phyloP scores from a whole-genome alignment of 2,888 invertebrate genomes.

The Chirona hameri region DNA sequence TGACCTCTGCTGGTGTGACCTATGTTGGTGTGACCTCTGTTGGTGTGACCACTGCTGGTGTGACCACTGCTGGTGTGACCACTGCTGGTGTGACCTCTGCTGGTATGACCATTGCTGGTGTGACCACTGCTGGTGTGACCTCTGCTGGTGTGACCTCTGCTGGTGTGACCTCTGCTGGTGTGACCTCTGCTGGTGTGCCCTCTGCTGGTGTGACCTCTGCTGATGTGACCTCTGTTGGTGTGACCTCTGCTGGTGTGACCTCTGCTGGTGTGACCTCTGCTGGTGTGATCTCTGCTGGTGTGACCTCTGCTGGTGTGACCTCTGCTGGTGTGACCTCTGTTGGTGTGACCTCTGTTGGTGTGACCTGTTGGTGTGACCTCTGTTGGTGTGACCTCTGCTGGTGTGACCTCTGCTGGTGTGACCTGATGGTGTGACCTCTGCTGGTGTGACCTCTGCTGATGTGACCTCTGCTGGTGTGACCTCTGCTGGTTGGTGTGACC shows the following conservation, averaged over 20 bases:
- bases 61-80: too few species aligned
- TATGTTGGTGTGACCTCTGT: background rate
- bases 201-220: background rate
- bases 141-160: background rate
- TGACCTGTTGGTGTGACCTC: background rate
- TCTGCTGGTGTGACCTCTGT: background rate
- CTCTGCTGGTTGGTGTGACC: background rate
- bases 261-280: too few species aligned
- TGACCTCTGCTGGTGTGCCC: background rate
- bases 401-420: too few species aligned
- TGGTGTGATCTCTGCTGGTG: too few species aligned
- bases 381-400: background rate
- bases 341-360: background rate
- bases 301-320: background rate
- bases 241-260: too few species aligned
- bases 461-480: too few species aligned
- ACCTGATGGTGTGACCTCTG: too few species aligned
- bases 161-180: background rate
- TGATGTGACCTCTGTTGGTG: too few species aligned
- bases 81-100: too few species aligned
- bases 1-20: background rate
- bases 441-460: too few species aligned
- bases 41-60: too few species aligned
- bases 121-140: background rate
- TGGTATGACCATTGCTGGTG: too few species aligned